Evolutionary conservation across 2,797 vertebrate genomes (phyloP).

Genomic region (Philypnodon macrostomus): DNA sequence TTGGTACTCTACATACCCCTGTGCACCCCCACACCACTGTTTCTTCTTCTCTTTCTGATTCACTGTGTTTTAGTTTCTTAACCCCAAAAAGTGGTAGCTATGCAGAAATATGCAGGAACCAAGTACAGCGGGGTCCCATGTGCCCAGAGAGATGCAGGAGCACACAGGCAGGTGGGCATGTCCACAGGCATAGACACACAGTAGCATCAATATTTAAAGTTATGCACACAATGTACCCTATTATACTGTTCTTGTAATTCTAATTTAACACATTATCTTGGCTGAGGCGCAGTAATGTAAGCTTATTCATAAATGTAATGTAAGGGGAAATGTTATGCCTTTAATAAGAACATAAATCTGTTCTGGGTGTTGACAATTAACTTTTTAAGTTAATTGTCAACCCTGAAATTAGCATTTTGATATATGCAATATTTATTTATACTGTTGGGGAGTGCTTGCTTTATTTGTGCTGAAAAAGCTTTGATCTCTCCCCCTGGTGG

Average conservation of each 20-base stretch:
- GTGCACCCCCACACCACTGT: background rate
- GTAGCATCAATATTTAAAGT: constrained; percentile 22
- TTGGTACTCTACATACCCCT: background rate
- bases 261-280: background rate
- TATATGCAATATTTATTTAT: no score
- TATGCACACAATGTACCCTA: background rate
- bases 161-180: constrained; percentile 8
- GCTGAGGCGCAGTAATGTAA: constrained; percentile 14
- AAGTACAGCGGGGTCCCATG: constrained; percentile 20
- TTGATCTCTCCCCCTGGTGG: no score
- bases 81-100: constrained; percentile 35
- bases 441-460: no score
- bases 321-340: no score
- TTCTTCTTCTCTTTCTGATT: background rate
- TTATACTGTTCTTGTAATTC: constrained; percentile 6
- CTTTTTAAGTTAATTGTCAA: no score
- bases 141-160: constrained; percentile 24
- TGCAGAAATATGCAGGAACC: constrained; percentile 38
- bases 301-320: background rate
- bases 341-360: no score
- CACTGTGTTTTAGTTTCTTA: constrained; percentile 18
- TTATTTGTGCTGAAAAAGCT: no score
- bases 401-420: no score
- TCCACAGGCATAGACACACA: constrained; percentile 20
- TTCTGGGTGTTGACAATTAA: no score